These are phyloP conservation scores for Mechanitis messenoides DNA, from an alignment of 2,888 invertebrate species.

Conservation along the genomic window DNA sequence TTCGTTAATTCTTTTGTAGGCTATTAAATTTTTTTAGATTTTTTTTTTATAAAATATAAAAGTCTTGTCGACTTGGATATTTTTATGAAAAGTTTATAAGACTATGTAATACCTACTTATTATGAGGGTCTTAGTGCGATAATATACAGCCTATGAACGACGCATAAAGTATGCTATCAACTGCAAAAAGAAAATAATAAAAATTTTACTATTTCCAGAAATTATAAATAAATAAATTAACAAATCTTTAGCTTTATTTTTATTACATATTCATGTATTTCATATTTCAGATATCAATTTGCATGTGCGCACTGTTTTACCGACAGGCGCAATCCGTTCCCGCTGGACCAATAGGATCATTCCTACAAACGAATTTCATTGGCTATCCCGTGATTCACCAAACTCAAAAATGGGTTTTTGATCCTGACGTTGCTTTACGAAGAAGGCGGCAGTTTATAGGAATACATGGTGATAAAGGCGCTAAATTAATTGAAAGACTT, in stretches of 20 bases:
- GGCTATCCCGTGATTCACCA: conserved; percentile 79
- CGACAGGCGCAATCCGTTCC: conserved; percentile 39
- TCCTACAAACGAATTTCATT: conserved; percentile 72
- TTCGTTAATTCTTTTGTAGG: no score
- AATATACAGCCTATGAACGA: background rate
- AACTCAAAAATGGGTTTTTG: conserved; percentile 77
- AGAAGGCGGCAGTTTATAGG: conserved; percentile 78
- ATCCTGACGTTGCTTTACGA: conserved; percentile 79
- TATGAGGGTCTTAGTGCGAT: no score
- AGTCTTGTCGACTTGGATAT: no score
- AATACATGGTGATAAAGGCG: conserved; percentile 79
- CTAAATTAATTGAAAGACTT: conserved; percentile 79
- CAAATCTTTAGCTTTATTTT: no score
- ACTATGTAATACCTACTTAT: no score
- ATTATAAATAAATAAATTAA: background rate
- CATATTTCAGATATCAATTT: conserved; percentile 48
- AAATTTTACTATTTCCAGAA: background rate
- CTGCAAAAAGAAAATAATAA: background rate
- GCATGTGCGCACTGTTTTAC: conserved; percentile 39
- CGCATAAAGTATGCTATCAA: no score
- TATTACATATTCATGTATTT: background rate
- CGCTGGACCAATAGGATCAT: conserved; percentile 49
- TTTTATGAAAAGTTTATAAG: no score
- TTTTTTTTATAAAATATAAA: no score
- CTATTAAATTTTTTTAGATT: no score